Evolutionary conservation across 64 coral and sea anemone genomes (phyloP).

Genomic region (Actinia tenebrosa): DNA sequence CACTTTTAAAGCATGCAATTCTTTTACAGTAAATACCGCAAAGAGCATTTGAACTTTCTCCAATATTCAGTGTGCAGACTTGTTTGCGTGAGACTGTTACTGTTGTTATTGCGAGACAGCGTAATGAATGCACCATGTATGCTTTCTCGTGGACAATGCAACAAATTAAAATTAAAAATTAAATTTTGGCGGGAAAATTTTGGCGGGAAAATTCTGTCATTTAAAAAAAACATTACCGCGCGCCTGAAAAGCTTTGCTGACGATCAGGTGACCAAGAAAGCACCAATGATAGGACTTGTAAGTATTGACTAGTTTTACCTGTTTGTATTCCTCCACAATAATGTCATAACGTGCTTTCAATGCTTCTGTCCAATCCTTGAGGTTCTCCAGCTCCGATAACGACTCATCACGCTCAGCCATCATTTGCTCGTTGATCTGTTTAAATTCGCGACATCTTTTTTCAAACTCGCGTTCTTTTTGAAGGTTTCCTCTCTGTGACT

Average conservation of each 20-base stretch:
- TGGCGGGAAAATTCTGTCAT: neutral
- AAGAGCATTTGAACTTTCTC: no score
- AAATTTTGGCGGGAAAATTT: no score
- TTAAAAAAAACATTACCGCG: neutral
- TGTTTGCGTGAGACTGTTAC: no score
- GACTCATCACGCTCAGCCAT: constrained; percentile 53
- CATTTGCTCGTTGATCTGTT: constrained; percentile 39
- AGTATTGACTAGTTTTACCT: constrained; percentile 1
- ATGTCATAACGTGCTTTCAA: constrained; percentile 64
- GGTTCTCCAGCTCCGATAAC: constrained; percentile 32
- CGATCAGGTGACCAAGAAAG: neutral
- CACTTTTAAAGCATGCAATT: no score
- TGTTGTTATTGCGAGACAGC: no score
- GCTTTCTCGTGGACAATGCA: no score
- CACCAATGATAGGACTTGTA: neutral
- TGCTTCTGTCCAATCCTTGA: constrained; percentile 70
- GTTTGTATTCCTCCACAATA: constrained; percentile 55
- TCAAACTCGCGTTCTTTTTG: constrained; percentile 18
- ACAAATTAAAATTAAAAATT: no score
- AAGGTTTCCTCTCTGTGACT: constrained; percentile 10
- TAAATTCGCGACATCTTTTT: constrained; percentile 37
- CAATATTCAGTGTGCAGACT: no score
- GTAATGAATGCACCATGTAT: no score
- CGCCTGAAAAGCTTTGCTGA: neutral
- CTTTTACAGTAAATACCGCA: no score